These are phyloP conservation scores for Drosophila auraria DNA, from an alignment of 1,140 invertebrate genomes.

Conservation along the genomic window DNA sequence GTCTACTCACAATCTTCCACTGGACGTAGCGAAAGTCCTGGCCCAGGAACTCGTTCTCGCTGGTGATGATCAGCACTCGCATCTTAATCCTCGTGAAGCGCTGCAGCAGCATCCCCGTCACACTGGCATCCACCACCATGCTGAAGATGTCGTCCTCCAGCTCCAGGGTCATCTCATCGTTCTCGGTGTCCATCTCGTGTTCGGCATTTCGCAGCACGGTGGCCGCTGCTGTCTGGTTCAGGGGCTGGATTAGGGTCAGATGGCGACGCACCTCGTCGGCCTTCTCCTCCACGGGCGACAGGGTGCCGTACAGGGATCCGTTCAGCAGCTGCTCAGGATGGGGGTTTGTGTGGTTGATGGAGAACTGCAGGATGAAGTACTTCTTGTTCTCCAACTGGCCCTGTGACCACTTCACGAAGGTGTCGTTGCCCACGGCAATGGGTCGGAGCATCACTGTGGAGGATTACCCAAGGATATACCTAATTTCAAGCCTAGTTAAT, in stretches of 20 bases:
- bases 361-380: conserved; percentile 82
- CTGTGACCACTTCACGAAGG: conserved; percentile 80
- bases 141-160: conserved; percentile 76
- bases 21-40: conserved; percentile 85
- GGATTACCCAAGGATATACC: background rate
- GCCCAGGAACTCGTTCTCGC: conserved; percentile 73
- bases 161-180: conserved; percentile 60
- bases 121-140: conserved; percentile 75
- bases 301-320: conserved; percentile 55
- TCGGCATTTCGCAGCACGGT: conserved; percentile 65
- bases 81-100: conserved; percentile 77
- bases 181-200: conserved; percentile 67
- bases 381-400: conserved; percentile 74
- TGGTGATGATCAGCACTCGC: conserved; percentile 77
- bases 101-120: conserved; percentile 77
- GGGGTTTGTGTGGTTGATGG: conserved; percentile 74
- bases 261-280: conserved; percentile 66
- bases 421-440: conserved; percentile 75
- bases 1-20: conserved; percentile 84
- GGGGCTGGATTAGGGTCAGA: conserved; percentile 53
- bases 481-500: no score
- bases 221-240: conserved; percentile 59
- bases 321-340: conserved; percentile 70
- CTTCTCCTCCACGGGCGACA: conserved; percentile 62
- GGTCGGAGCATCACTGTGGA: conserved; percentile 67